Evolutionary conservation across 92 coral and sea anemone genomes (phyloP).

Genomic region (Pocillopora meandrina): DNA sequence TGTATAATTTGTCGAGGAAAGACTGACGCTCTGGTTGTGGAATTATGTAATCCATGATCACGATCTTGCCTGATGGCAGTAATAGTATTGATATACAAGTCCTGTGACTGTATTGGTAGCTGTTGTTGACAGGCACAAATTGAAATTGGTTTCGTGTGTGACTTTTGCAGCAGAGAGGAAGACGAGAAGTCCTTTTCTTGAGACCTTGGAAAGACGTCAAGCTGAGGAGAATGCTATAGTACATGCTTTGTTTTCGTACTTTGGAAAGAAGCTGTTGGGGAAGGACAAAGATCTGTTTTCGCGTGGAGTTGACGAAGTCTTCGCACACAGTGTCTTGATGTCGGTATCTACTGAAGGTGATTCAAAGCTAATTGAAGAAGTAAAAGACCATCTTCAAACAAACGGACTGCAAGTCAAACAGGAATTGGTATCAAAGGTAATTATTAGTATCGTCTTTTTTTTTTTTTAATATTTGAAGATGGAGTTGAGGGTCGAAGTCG

Average conservation of each 20-base stretch:
- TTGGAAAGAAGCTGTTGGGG: slow-evolving; percentile 73
- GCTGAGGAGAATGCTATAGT: slow-evolving; percentile 90
- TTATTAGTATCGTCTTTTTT: background rate
- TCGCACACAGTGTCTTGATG: slow-evolving; percentile 91
- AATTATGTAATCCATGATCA: too few species aligned
- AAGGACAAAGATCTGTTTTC: slow-evolving; percentile 75
- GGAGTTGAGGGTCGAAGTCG: background rate
- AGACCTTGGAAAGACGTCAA: slow-evolving; percentile 87
- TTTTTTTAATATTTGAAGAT: background rate
- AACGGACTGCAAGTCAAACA: slow-evolving; percentile 82
- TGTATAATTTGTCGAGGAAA: too few species aligned
- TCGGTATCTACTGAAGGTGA: slow-evolving; percentile 71
- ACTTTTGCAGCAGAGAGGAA: slow-evolving; percentile 22
- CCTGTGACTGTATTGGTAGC: too few species aligned
- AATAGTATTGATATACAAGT: too few species aligned
- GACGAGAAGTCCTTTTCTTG: slow-evolving; percentile 80
- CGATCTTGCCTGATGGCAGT: too few species aligned
- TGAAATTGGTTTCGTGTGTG: background rate
- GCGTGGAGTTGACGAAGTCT: slow-evolving; percentile 77
- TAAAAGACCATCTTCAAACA: slow-evolving; percentile 81
- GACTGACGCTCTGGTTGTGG: too few species aligned
- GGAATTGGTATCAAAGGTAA: slow-evolving; percentile 85
- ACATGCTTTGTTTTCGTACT: slow-evolving; percentile 73
- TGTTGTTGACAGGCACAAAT: too few species aligned
- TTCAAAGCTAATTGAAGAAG: slow-evolving; percentile 71